Evolutionary conservation across 2,888 invertebrate species (phyloP), one percentile per base, ranked within the genome.

Genomic region (Nemotelus pantherinus): DNA sequence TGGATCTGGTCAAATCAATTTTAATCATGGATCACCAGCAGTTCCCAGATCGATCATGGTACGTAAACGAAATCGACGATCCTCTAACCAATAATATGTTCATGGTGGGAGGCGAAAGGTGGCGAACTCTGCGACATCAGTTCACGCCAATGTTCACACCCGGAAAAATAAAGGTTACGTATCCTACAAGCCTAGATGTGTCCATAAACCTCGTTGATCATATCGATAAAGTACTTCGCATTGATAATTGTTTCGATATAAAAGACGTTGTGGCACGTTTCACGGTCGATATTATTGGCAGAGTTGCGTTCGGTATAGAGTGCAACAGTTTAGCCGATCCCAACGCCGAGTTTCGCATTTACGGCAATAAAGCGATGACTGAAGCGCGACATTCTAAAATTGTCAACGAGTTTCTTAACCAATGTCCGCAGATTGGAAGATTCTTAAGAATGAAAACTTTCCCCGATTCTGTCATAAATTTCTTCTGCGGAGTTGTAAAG

Each of bases 261-360:
- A 86, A 87, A 71, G 87, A 88, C 9, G 76, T 87, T 0, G 82
- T 87, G 48, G 86, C 86, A 0, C 84, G 87, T 44, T 89, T 84
- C 70, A 88, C 89, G 0, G 88, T 88, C 2, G 89, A 90, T 80
- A 88, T 89, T 0, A 89, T 90, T 65, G 88, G 88, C 3, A 84
- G 83, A 0, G 88, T 88, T 80, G 88, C 88, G 3, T 89, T 89
- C 80, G 89, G 89, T 0, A 82, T 89, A 4, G 86, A 88, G 43
- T 87, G 88, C 79, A 88, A 88, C 78, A 87, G 87, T 50, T 83
- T 88, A 58, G 83, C 84, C 3, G 82, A 88, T 81, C 85, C 86
- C 0, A 81, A 87, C 74, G 84, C 87, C 0, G 85, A 86, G 7
- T 88, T 88, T 78, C 83, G 85, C 0, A 78, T 77, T 1, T 78